phyloP scores from a whole-genome alignment of 1,140 invertebrate genomes.

The Drosophila tristis region DNA sequence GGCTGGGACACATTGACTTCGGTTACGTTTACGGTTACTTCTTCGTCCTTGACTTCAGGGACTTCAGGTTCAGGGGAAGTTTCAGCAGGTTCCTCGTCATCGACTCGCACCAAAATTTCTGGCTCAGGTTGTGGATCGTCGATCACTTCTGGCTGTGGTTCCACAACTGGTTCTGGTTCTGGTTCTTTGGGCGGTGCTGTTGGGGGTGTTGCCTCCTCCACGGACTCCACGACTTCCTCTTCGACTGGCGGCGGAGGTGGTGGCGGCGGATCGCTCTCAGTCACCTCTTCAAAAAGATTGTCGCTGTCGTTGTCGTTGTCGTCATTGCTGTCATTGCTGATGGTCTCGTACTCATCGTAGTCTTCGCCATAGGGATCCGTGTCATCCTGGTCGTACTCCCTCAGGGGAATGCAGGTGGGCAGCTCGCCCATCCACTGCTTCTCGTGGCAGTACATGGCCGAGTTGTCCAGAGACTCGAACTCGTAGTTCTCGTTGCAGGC shows the following conservation, averaged over 20 bases:
- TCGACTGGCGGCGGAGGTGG: slow-evolving; percentile 27
- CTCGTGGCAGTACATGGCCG: slow-evolving; percentile 86
- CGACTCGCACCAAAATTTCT: slow-evolving; percentile 18
- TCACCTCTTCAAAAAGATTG: not conserved
- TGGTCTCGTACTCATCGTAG: slow-evolving; percentile 61
- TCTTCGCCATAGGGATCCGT: slow-evolving; percentile 21
- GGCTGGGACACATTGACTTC: slow-evolving; percentile 44
- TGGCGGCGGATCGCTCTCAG: slow-evolving; percentile 4
- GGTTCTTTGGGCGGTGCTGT: not conserved
- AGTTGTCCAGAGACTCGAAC: slow-evolving; percentile 84
- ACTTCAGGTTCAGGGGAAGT: not conserved
- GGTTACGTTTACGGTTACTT: slow-evolving; percentile 8
- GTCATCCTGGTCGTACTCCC: slow-evolving; percentile 64
- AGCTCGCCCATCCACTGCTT: slow-evolving; percentile 86
- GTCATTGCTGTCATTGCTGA: slow-evolving; percentile 18
- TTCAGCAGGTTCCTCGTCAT: slow-evolving; percentile 9
- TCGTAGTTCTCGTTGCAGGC: slow-evolving; percentile 85
- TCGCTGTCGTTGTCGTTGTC: slow-evolving; percentile 30
- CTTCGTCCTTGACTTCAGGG: not conserved
- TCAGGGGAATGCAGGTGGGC: slow-evolving; percentile 84
- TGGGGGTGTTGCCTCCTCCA: not conserved
- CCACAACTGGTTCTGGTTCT: no score
- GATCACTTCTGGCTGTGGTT: not conserved
- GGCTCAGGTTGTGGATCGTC: slow-evolving; percentile 11
- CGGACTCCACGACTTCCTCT: not conserved